Percentiles rank a stretch among this genome's conserved stretches.
phyloP scores from a whole-genome alignment of 2,888 invertebrate species.

The Agrypnus murinus region DNA sequence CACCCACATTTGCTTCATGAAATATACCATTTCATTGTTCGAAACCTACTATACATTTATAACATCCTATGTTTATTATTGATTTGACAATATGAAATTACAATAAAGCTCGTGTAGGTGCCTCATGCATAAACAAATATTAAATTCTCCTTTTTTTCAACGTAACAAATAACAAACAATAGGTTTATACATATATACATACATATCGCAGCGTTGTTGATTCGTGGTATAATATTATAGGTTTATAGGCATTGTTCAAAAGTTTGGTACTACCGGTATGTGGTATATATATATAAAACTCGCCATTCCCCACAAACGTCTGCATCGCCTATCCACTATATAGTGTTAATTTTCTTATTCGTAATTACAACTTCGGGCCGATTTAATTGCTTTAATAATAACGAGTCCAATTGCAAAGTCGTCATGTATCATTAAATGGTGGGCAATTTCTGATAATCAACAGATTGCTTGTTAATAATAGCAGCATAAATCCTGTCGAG shows the following conservation, averaged over 20 bases:
- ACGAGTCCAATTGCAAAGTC: conserved; percentile 8
- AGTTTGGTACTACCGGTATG: conserved; percentile 19
- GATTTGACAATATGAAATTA: conserved; percentile 41
- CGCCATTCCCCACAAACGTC: no score
- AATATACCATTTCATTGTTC: conserved; percentile 21
- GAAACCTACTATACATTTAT: conserved; percentile 5
- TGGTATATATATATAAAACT: no score
- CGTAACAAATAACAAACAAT: not conserved
- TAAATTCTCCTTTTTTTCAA: not conserved
- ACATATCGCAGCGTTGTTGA: not conserved
- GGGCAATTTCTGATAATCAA: conserved; percentile 6
- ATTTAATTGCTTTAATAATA: conserved; percentile 24
- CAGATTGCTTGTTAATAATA: conserved; percentile 17
- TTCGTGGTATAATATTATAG: no score
- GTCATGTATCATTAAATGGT: conserved; percentile 9
- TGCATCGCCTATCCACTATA: no score
- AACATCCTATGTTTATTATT: conserved; percentile 38
- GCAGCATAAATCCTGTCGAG: no score
- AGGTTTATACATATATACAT: not conserved
- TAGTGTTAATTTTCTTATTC: conserved; percentile 21
- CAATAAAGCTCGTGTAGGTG: conserved; percentile 36
- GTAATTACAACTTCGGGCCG: conserved; percentile 15
- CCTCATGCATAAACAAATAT: conserved; percentile 34
- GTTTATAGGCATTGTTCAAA: conserved; percentile 10
- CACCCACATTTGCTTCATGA: conserved; percentile 10